Conservation (phyloP, 2,797 vertebrate species). For the Sebastes umbrosus region DNA sequence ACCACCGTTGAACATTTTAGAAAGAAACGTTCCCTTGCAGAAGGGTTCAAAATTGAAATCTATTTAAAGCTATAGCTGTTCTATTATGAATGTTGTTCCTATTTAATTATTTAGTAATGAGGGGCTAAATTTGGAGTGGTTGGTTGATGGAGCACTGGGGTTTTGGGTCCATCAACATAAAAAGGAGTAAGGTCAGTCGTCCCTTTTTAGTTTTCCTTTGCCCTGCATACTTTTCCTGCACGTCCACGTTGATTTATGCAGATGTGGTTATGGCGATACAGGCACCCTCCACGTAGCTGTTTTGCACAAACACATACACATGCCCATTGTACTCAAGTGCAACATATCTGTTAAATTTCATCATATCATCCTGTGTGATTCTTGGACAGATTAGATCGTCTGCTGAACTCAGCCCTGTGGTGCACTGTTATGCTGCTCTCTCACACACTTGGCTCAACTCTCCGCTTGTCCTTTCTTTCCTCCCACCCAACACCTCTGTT, state of each 20-base stretch:
- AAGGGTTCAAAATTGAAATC: constrained; percentile 29
- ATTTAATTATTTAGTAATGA: constrained; percentile 55
- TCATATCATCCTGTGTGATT: constrained; percentile 22
- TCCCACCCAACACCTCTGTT: constrained; percentile 6
- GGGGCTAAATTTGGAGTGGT: constrained; percentile 50
- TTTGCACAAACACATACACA: neutral
- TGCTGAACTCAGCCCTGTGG: constrained; percentile 32
- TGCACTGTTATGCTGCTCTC: constrained; percentile 54
- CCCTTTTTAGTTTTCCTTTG: neutral
- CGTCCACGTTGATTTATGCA: neutral
- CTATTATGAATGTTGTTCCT: constrained; percentile 62
- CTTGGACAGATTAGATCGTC: constrained; percentile 38
- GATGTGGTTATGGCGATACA: neutral
- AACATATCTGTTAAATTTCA: constrained; percentile 22
- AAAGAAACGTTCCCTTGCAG: neutral
- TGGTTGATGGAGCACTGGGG: neutral
- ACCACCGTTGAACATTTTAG: neutral
- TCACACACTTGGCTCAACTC: constrained; percentile 54
- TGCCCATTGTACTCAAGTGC: neutral
- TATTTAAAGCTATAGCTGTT: constrained; percentile 63
- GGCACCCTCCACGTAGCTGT: neutral
- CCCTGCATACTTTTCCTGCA: neutral
- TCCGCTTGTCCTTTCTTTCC: constrained; percentile 15
- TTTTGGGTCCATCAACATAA: neutral
- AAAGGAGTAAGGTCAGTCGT: neutral